A percentile compares a stretch with the other conserved stretches of the same genome.
Evolutionary conservation across 2,113 vertebrate species (phyloP).

Genomic region (Ictalurus punctatus): DNA sequence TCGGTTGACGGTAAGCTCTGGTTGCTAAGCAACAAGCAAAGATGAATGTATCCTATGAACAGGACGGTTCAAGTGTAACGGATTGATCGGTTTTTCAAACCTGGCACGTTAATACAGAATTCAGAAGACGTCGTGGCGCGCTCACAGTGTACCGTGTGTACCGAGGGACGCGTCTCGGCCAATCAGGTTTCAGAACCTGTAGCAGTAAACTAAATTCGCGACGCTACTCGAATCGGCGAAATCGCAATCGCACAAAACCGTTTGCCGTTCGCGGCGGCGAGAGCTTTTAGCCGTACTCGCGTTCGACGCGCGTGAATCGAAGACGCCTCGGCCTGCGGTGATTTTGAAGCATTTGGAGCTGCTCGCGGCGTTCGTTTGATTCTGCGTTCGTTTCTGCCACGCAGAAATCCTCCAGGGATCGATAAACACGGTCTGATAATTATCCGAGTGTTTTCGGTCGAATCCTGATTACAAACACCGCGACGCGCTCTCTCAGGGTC

Average conservation of each 20-base stretch:
- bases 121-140: too few species aligned
- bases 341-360: background rate
- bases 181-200: background rate
- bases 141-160: background rate
- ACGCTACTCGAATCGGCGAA: too few species aligned
- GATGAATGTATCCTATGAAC: background rate
- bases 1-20: background rate
- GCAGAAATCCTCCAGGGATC: too few species aligned
- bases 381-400: too few species aligned
- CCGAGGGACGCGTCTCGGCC: background rate
- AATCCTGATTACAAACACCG: background rate
- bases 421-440: background rate
- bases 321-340: too few species aligned
- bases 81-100: background rate
- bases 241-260: too few species aligned
- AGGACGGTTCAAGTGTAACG: background rate
- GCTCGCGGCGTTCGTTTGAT: too few species aligned
- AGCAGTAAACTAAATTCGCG: too few species aligned
- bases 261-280: too few species aligned
- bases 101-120: background rate
- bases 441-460: background rate
- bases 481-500: background rate
- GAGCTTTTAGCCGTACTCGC: too few species aligned
- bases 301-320: too few species aligned
- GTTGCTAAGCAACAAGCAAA: background rate